These are phyloP conservation scores for Drosophila pectinifera DNA, from an alignment of 1,140 invertebrate genomes.

Conservation along the genomic window DNA sequence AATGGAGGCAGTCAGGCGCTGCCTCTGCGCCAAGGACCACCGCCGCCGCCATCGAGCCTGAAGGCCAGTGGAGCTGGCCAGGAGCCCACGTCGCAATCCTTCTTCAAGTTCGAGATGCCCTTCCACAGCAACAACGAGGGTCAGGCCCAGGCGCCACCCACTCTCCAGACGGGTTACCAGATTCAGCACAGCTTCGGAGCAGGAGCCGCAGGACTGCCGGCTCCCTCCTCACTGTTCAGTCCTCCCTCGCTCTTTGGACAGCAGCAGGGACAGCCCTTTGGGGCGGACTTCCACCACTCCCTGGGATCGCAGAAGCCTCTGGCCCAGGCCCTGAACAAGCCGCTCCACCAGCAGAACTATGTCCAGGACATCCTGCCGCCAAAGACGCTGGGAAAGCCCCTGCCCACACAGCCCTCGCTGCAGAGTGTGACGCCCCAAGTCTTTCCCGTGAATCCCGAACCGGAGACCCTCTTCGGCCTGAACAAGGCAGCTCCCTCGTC, in stretches of 20 bases:
- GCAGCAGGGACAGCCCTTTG: conserved; percentile 54
- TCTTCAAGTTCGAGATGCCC: conserved; percentile 84
- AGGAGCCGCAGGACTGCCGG: conserved; percentile 23
- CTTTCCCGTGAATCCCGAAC: conserved; percentile 67
- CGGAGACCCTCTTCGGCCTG: conserved; percentile 53
- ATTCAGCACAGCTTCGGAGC: conserved; percentile 78
- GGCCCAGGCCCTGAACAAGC: conserved; percentile 68
- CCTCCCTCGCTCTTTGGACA: conserved; percentile 69
- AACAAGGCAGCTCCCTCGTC: conserved; percentile 49
- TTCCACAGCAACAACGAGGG: conserved; percentile 63
- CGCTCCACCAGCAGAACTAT: conserved; percentile 75
- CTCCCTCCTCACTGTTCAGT: conserved; percentile 73
- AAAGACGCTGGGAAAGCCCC: conserved; percentile 57
- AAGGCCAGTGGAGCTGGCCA: conserved; percentile 47
- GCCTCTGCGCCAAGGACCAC: conserved; percentile 52
- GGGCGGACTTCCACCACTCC: conserved; percentile 60
- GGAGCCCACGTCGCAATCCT: conserved; percentile 81
- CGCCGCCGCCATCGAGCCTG: conserved; percentile 26
- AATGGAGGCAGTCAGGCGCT: conserved; percentile 53
- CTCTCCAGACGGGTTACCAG: conserved; percentile 79
- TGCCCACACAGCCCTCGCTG: conserved; percentile 66
- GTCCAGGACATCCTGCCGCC: conserved; percentile 62
- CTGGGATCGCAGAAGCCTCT: conserved; percentile 55
- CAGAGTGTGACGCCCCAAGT: conserved; percentile 79
- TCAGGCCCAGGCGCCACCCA: conserved; percentile 60